phyloP scores from a whole-genome alignment of 2,888 invertebrate species.

The Osedax fenrisi region DNA sequence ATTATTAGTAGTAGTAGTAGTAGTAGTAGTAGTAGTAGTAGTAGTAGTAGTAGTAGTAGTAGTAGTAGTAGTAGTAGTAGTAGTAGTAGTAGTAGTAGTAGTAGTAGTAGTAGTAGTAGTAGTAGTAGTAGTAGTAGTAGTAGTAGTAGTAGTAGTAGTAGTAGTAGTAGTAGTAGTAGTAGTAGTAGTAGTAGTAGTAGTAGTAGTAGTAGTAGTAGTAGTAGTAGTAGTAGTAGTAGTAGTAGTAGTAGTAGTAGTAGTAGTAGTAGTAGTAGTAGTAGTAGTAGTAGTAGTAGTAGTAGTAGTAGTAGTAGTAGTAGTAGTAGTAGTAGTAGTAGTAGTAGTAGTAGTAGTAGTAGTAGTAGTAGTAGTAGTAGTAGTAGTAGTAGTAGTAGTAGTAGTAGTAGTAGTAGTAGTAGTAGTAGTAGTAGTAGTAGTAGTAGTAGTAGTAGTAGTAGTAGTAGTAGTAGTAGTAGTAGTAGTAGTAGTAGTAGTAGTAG shows the following conservation, averaged over 20 bases:
- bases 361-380: conserved; percentile 2
- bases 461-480: no score
- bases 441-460: neutral
- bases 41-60: neutral
- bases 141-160: no score
- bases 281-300: no score
- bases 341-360: neutral
- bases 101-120: neutral
- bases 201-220: no score
- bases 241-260: no score
- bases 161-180: no score
- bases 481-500: no score
- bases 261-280: no score
- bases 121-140: neutral
- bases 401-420: neutral
- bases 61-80: neutral
- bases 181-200: no score
- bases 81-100: neutral
- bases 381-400: neutral
- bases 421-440: neutral
- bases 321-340: neutral
- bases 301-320: neutral
- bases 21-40: conserved; percentile 2
- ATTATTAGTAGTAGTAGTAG: no score
- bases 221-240: no score